Percentiles rank a stretch among this genome's conserved stretches.
These are phyloP conservation scores for Neodontobutis hainanensis DNA, from an alignment of 2,113 vertebrate genomes.

Conservation along the genomic window DNA sequence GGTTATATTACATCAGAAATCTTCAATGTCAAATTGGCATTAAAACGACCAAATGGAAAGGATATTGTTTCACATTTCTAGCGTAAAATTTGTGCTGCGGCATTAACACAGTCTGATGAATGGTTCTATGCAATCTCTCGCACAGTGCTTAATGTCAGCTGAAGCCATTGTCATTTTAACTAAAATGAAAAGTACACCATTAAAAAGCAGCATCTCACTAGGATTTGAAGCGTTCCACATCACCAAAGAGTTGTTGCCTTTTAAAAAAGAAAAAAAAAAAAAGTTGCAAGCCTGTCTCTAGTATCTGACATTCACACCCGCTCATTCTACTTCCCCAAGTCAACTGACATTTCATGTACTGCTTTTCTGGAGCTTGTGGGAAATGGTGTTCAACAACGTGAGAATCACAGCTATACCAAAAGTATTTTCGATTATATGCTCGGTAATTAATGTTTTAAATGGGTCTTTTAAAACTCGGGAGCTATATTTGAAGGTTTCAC, in stretches of 20 bases:
- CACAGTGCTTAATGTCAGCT: too few species aligned
- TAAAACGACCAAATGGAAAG: not conserved
- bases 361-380: not conserved
- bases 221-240: too few species aligned
- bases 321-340: not conserved
- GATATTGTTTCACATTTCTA: not conserved
- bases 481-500: conserved; percentile 9
- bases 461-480: conserved; percentile 3
- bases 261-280: too few species aligned
- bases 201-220: too few species aligned
- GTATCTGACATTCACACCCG: not conserved
- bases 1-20: not conserved
- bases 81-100: not conserved
- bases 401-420: not conserved
- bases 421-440: not conserved
- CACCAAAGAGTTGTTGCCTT: too few species aligned
- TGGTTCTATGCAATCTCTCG: not conserved
- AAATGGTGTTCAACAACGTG: not conserved
- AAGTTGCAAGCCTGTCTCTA: too few species aligned
- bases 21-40: not conserved
- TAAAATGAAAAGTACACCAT: too few species aligned
- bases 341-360: not conserved
- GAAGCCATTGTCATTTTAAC: too few species aligned
- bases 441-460: conserved; percentile 13
- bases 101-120: not conserved